These are phyloP conservation scores for Apomyelois bistriatella DNA, from an alignment of 2,888 invertebrate genomes.

Conservation along the genomic window DNA sequence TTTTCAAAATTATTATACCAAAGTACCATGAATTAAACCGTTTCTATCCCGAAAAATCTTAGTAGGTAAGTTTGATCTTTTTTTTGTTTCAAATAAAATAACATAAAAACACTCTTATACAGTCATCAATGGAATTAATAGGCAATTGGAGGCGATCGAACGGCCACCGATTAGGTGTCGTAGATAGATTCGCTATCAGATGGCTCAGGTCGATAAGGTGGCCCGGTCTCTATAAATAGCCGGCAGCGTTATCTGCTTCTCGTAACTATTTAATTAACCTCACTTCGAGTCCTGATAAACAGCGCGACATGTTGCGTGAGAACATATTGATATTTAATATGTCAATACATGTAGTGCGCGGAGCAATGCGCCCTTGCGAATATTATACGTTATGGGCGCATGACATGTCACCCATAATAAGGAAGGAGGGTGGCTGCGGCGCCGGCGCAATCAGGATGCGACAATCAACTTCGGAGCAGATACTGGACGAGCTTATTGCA, in stretches of 20 bases:
- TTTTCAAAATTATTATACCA: too few relatives aligned
- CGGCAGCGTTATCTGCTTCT: constrained; percentile 60
- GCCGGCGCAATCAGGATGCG: constrained; percentile 60
- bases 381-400: constrained; percentile 20
- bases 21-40: too few relatives aligned
- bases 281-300: constrained; percentile 61
- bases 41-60: too few relatives aligned
- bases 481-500: constrained; percentile 21
- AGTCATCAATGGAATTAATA: constrained; percentile 15
- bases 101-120: constrained; percentile 6
- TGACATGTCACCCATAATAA: constrained; percentile 54
- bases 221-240: constrained; percentile 58
- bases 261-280: constrained; percentile 74
- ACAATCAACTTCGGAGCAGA: constrained; percentile 41
- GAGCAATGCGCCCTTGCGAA: constrained; percentile 9
- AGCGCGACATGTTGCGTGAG: constrained; percentile 56
- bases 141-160: constrained; percentile 26
- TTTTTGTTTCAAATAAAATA: not conserved
- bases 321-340: constrained; percentile 35
- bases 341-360: constrained; percentile 16
- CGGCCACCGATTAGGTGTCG: constrained; percentile 42
- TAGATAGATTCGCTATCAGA: constrained; percentile 58
- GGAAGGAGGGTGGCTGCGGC: constrained; percentile 70
- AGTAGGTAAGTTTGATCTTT: not conserved
- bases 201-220: constrained; percentile 62